These are phyloP conservation scores for Oryctolagus cuniculus DNA, from an alignment of 2,113 vertebrate genomes.

Conservation along the genomic window mOryCun1.1 NC_091453.1:84081501-84082000, in stretches of 20 bases:
- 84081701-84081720: conserved; percentile 46
- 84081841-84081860: not conserved
- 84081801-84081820: not conserved
- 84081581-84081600: conserved; percentile 9
- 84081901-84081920: not conserved
- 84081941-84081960: not conserved
- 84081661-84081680: conserved; percentile 21
- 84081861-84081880: not conserved
- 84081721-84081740: not conserved
- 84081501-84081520: conserved; percentile 37
- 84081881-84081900: not conserved
- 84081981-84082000: not conserved
- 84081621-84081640: not conserved
- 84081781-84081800: not conserved
- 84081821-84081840: not conserved
- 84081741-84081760: not conserved
- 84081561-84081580: not conserved
- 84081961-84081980: conserved; percentile 33
- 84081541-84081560: not conserved
- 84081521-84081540: conserved; percentile 48
- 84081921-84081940: conserved; percentile 29
- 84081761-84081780: conserved; percentile 3
- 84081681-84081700: conserved; percentile 4
- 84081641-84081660: not conserved
- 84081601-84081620: not conserved